Evolutionary conservation across 2,113 vertebrate genomes (phyloP), one percentile per base, ranked within the genome.

Genomic region (Hemicordylus capensis): DNA sequence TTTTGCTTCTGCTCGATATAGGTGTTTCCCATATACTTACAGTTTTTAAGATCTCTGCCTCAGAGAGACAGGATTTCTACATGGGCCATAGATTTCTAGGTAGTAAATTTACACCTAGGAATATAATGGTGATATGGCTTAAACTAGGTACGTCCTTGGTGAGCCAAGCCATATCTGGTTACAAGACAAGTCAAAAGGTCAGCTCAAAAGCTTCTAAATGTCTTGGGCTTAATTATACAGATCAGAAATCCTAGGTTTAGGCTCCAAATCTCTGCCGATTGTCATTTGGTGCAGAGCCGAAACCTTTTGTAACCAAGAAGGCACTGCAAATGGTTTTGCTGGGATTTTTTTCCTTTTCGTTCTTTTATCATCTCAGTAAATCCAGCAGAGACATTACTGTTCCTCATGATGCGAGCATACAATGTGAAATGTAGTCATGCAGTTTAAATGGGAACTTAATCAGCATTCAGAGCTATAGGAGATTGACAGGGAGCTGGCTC

Each of bases 381-480:
- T 67, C 69, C 85, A 86, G 39, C 76, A 64, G 31, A 89, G 82
- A 83, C 48, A 76, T 81, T 91, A 81, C 63, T 64, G 92, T 89
- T 87, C 69, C 76, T 90, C 72, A 2, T 87, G 93, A 73, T 93
- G 83, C 87, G 88, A 94, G 83, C 88, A 91, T 93, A 93, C 66
- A 92, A 76, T 86, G 76, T 82, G 82, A 93, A 92, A 92, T 95
- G 85, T 86, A 87, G 90, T 93, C 93, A 91, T 87, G 73, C 72
- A 73, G 81, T 88, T 76, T 93, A 90, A 93, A 90, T 88, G 88
- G 87, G 89, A 85, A 95, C 93, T 95, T 95, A 90, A 85, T 87
- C 88, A 93, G 80, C 85, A 90, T 91, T 93, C 87, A 89, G 89
- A 87, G 84, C 87, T 88, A 85, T 79, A 89, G 88, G 89, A 90